These are phyloP conservation scores for Cremastinae sp. DNA, from an alignment of 2,888 invertebrate genomes.

Conservation along the genomic window DNA sequence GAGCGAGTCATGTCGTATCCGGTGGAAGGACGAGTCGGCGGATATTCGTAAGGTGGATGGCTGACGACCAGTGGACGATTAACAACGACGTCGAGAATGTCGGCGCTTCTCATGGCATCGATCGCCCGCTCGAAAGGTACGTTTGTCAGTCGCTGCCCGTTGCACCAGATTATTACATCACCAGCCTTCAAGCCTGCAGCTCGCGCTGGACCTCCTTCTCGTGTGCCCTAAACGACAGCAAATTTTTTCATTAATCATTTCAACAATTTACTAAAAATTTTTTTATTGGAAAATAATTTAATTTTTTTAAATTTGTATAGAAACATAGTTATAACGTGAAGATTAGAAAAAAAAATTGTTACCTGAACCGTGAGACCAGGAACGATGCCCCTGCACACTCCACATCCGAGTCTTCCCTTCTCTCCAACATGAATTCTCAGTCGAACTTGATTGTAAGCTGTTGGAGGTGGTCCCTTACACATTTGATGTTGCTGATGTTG, in stretches of 20 bases:
- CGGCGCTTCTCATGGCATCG: slow-evolving; percentile 76
- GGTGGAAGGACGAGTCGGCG: slow-evolving; percentile 75
- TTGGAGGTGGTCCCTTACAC: slow-evolving; percentile 81
- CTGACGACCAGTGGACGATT: slow-evolving; percentile 79
- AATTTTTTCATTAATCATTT: too few relatives aligned
- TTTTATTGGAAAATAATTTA: not conserved
- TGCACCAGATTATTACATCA: slow-evolving; percentile 95
- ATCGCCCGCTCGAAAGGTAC: slow-evolving; percentile 77
- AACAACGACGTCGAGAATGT: slow-evolving; percentile 80
- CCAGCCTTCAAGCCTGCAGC: slow-evolving; percentile 94
- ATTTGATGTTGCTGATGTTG: slow-evolving; percentile 67
- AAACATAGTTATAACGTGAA: too few relatives aligned
- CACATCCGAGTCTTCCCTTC: slow-evolving; percentile 91
- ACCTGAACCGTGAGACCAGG: slow-evolving; percentile 79
- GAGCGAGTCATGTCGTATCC: slow-evolving; percentile 73
- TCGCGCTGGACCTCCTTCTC: slow-evolving; percentile 92
- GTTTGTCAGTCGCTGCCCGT: slow-evolving; percentile 83
- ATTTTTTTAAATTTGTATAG: slow-evolving; percentile 2
- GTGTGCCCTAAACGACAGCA: slow-evolving; percentile 83
- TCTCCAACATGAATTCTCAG: slow-evolving; percentile 91
- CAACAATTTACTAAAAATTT: too few relatives aligned
- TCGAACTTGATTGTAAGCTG: slow-evolving; percentile 85
- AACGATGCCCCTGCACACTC: slow-evolving; percentile 81
- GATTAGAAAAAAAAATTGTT: slow-evolving; percentile 43
- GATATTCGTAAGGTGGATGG: slow-evolving; percentile 73